A percentile compares a stretch with the other conserved stretches of the same genome.
These are phyloP conservation scores for Heliconius hermathena DNA, from an alignment of 1,140 invertebrate species.

Conservation along the genomic window DNA sequence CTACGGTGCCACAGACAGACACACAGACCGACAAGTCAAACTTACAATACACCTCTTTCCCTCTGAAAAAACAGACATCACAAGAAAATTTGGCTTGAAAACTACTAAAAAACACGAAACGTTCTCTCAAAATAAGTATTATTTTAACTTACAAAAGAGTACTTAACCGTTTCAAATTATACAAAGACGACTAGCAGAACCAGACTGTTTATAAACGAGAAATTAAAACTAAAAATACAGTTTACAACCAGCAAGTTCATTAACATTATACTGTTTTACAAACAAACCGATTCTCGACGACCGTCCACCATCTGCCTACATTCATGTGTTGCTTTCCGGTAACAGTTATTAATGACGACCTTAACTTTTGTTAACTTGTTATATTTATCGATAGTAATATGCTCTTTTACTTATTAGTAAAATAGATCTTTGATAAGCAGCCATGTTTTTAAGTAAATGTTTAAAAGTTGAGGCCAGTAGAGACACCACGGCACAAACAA, in stretches of 20 bases:
- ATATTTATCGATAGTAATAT: too few species aligned
- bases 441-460: too few species aligned
- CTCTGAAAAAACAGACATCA: neutral
- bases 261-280: slow-evolving; percentile 32
- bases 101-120: slow-evolving; percentile 1
- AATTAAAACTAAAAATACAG: slow-evolving; percentile 37
- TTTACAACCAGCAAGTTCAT: slow-evolving; percentile 40
- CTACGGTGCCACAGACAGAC: too few species aligned
- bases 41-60: too few species aligned
- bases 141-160: neutral
- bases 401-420: too few species aligned
- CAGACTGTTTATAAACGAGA: slow-evolving; percentile 30
- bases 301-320: slow-evolving; percentile 10
- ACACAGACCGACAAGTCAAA: too few species aligned
- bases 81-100: neutral
- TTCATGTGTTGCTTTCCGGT: neutral
- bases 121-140: neutral
- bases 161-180: slow-evolving; percentile 13
- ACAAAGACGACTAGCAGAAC: slow-evolving; percentile 17
- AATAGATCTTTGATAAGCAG: too few species aligned
- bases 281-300: slow-evolving; percentile 23
- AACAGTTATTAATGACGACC: neutral
- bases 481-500: too few species aligned
- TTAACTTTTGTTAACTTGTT: neutral
- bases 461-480: too few species aligned